These are phyloP conservation scores for Stomorhina lunata DNA, from an alignment of 2,888 invertebrate genomes.

Conservation along the genomic window DNA sequence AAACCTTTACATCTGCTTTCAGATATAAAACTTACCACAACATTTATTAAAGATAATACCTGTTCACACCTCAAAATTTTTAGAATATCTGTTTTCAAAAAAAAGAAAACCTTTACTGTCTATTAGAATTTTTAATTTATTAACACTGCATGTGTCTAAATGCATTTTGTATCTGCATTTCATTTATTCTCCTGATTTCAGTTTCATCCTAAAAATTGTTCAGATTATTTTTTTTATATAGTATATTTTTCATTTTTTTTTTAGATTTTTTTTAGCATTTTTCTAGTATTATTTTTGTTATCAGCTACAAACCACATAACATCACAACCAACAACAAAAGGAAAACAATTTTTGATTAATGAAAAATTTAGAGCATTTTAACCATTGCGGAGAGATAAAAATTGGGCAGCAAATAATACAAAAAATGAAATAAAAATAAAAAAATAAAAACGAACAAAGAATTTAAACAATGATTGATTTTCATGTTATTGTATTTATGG, in stretches of 20 bases:
- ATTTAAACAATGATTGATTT: conserved; percentile 31
- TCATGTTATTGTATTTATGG: background rate
- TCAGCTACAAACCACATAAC: background rate
- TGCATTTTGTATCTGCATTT: background rate
- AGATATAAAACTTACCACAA: too few relatives aligned
- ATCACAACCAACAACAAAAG: conserved; percentile 6
- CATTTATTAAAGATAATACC: too few relatives aligned
- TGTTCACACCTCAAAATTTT: too few relatives aligned
- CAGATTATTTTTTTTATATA: background rate
- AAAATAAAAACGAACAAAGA: background rate
- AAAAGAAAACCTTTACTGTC: conserved; percentile 29
- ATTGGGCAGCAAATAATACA: too few relatives aligned
- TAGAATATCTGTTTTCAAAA: too few relatives aligned
- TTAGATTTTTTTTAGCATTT: background rate
- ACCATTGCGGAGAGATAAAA: conserved; percentile 2
- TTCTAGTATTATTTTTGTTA: conserved; percentile 1
- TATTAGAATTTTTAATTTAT: conserved; percentile 54
- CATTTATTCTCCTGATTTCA: conserved; percentile 15
- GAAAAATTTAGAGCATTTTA: conserved; percentile 1
- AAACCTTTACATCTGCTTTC: too few relatives aligned
- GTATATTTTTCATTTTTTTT: background rate
- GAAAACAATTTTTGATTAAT: conserved; percentile 44
- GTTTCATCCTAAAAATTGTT: background rate
- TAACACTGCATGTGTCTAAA: conserved; percentile 49
- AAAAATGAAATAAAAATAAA: background rate